Conservation (phyloP, 2,888 invertebrate species). For the Saturnia japonica region DNA sequence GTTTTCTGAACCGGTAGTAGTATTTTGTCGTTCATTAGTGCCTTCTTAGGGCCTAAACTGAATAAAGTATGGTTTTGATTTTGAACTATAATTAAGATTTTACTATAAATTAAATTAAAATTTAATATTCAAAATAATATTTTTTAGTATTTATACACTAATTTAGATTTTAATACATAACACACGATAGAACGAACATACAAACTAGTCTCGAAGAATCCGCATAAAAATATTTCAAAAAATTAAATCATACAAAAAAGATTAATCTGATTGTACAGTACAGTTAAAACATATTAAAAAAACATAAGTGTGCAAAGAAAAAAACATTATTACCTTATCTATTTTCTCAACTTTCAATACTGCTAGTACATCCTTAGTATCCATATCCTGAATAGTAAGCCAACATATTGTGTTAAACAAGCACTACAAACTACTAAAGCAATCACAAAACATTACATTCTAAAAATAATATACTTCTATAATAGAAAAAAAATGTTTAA, state of each 20-base stretch:
- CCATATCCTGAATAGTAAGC: slow-evolving; percentile 70
- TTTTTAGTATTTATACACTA: no score
- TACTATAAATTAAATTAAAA: no score
- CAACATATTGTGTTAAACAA: slow-evolving; percentile 65
- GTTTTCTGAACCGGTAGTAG: no score
- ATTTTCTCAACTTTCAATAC: slow-evolving; percentile 82
- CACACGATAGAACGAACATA: background rate
- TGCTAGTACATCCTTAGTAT: slow-evolving; percentile 78
- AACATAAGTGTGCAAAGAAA: slow-evolving; percentile 21
- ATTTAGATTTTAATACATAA: background rate
- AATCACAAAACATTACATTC: slow-evolving; percentile 11
- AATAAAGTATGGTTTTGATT: no score
- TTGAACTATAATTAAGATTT: no score
- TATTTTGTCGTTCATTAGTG: no score
- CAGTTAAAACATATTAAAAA: slow-evolving; percentile 12
- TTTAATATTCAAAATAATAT: no score
- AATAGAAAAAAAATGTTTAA: no score
- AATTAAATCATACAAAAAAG: background rate
- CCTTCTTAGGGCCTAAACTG: no score
- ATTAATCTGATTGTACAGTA: background rate
- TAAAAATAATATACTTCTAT: background rate
- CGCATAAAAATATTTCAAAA: background rate
- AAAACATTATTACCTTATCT: slow-evolving; percentile 64
- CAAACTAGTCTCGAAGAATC: background rate
- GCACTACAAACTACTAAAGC: slow-evolving; percentile 34